These are phyloP conservation scores for Fabriciana adippe DNA, from an alignment of 2,888 invertebrate species.

Conservation along the genomic window DNA sequence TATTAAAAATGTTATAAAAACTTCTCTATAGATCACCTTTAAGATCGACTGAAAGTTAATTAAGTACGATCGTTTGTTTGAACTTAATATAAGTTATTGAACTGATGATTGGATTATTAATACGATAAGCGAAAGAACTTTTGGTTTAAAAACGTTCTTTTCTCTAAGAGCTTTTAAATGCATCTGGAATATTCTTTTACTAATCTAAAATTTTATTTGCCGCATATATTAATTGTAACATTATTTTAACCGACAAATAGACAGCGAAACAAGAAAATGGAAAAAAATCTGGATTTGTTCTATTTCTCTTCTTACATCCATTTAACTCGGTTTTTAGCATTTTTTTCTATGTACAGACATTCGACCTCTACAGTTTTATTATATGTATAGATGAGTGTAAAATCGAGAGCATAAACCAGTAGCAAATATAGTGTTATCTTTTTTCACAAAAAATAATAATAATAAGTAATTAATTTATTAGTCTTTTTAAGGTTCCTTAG, in stretches of 20 bases:
- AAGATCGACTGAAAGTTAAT: constrained; percentile 44
- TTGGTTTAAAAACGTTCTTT: constrained; percentile 15
- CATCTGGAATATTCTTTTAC: neutral
- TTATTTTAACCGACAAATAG: too few species aligned
- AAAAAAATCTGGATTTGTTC: too few species aligned
- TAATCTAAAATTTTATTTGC: neutral
- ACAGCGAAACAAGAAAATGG: too few species aligned
- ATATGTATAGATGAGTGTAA: too few species aligned
- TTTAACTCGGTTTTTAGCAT: too few species aligned
- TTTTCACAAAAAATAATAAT: neutral
- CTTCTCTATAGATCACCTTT: constrained; percentile 39
- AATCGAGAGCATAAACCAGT: too few species aligned
- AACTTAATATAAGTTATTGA: constrained; percentile 39
- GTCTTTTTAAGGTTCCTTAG: too few species aligned
- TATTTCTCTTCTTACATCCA: too few species aligned
- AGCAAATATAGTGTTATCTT: neutral
- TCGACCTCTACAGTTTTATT: too few species aligned
- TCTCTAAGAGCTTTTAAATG: constrained; percentile 3
- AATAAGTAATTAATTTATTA: too few species aligned
- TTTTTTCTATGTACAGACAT: too few species aligned
- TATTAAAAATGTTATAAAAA: constrained; percentile 36
- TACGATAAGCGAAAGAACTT: constrained; percentile 20
- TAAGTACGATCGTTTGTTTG: constrained; percentile 43
- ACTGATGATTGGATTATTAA: constrained; percentile 31
- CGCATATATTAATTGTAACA: neutral